Conservation (phyloP, 64 coral and sea anemone species). For the Hydrozoanthus tunicans region DNA sequence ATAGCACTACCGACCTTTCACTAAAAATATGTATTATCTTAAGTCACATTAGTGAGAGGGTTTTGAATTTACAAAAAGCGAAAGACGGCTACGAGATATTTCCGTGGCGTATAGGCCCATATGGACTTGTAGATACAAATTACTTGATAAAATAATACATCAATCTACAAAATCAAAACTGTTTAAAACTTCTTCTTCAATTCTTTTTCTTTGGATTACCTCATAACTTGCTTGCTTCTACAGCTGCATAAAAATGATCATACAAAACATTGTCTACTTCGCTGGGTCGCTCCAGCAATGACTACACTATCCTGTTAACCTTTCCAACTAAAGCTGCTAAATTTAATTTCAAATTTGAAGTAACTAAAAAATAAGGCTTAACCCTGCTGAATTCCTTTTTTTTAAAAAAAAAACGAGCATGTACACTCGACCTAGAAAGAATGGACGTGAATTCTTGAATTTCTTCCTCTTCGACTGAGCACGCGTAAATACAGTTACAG, state of each 20-base stretch:
- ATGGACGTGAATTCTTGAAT: not conserved
- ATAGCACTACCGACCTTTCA: not conserved
- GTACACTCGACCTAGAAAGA: not conserved
- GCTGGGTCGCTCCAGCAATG: not conserved
- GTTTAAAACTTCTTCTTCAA: not conserved
- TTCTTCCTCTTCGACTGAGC: not conserved
- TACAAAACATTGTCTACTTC: constrained; percentile 3
- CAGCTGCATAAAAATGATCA: constrained; percentile 40
- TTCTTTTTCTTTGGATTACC: not conserved
- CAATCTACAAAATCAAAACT: constrained; percentile 20
- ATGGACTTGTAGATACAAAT: not conserved
- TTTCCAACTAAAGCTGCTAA: not conserved
- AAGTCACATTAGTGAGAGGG: not conserved
- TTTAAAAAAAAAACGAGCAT: constrained; percentile 18
- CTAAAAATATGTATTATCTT: not conserved
- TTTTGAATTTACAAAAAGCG: constrained; percentile 29
- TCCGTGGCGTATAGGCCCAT: not conserved
- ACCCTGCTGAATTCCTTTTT: not conserved
- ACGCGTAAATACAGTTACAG: not conserved
- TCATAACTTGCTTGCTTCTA: not conserved
- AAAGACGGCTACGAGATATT: not conserved
- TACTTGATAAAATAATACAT: not conserved
- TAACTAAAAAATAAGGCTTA: not conserved
- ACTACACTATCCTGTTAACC: not conserved
- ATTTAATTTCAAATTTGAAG: not conserved